Percentiles rank a stretch among this genome's conserved stretches.
phyloP scores from a whole-genome alignment of 1,140 invertebrate species.

The Drosophila busckii region DNA sequence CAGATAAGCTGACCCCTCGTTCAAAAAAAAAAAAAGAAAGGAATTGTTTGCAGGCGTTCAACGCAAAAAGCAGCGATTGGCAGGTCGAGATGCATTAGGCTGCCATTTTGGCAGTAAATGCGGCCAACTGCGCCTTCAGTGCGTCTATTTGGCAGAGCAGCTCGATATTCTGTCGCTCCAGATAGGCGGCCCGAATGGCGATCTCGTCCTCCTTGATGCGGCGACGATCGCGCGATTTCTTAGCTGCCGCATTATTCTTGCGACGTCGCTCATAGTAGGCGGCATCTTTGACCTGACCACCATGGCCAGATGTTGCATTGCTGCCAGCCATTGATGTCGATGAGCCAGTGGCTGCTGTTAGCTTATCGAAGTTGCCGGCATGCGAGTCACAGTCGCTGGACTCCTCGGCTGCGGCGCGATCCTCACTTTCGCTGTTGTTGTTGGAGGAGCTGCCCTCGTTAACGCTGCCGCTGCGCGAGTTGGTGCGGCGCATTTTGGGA shows the following conservation, averaged over 20 bases:
- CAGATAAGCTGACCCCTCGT: conserved; percentile 40
- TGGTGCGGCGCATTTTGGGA: conserved; percentile 83
- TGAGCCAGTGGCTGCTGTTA: not conserved
- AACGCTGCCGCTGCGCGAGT: conserved; percentile 65
- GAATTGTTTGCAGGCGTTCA: conserved; percentile 51
- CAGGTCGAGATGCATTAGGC: conserved; percentile 28
- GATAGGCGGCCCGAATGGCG: conserved; percentile 90
- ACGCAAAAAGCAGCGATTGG: conserved; percentile 49
- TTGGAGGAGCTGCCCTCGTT: conserved; percentile 68
- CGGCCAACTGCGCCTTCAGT: conserved; percentile 66
- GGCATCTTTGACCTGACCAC: conserved; percentile 84
- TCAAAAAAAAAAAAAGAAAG: conserved; percentile 13
- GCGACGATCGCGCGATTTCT: conserved; percentile 93
- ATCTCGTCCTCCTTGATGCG: conserved; percentile 95
- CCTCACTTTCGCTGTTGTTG: conserved; percentile 72
- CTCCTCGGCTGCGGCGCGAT: conserved; percentile 61
- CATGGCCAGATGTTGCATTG: not conserved
- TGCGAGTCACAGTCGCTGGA: conserved; percentile 75
- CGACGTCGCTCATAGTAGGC: conserved; percentile 92
- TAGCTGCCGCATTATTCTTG: conserved; percentile 98
- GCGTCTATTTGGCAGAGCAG: conserved; percentile 73
- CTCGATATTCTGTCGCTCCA: conserved; percentile 86
- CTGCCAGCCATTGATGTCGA: not conserved
- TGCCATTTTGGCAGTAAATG: conserved; percentile 56
- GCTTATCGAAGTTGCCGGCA: conserved; percentile 57